Evolutionary conservation across 2,113 vertebrate genomes (phyloP).

Genomic region (Hyperopisus bebe): DNA sequence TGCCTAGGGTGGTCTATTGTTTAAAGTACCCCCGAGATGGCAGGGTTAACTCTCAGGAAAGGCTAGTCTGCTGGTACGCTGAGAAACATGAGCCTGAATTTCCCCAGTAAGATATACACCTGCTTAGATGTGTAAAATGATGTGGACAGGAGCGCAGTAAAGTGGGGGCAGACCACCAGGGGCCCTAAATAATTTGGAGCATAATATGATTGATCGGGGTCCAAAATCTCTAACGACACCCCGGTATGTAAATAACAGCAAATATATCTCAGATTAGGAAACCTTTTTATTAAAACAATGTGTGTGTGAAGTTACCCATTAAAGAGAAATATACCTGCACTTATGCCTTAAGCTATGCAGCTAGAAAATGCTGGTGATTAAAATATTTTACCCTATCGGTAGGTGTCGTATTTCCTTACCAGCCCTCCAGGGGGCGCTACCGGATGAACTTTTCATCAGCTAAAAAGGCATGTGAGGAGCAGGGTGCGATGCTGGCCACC

Average conservation of each 20-base stretch:
- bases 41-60: background rate
- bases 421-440: slow-evolving; percentile 74
- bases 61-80: background rate
- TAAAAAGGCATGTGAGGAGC: slow-evolving; percentile 66
- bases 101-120: background rate
- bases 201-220: too few relatives aligned
- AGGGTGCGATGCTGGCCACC: slow-evolving; percentile 72
- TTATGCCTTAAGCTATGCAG: background rate
- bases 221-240: too few relatives aligned
- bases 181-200: too few relatives aligned
- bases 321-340: background rate
- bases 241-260: background rate
- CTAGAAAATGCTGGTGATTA: background rate
- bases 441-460: slow-evolving; percentile 73
- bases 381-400: background rate
- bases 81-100: background rate
- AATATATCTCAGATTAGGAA: background rate
- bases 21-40: background rate
- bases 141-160: too few relatives aligned
- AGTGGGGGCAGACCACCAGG: too few relatives aligned
- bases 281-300: background rate
- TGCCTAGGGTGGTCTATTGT: background rate
- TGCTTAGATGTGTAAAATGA: background rate
- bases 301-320: background rate
- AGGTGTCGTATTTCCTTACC: slow-evolving; percentile 91